Evolutionary conservation across 2,113 vertebrate species (phyloP), one percentile per base, ranked within the genome.

Genomic region (Campylorhamphus procurvoides): DNA sequence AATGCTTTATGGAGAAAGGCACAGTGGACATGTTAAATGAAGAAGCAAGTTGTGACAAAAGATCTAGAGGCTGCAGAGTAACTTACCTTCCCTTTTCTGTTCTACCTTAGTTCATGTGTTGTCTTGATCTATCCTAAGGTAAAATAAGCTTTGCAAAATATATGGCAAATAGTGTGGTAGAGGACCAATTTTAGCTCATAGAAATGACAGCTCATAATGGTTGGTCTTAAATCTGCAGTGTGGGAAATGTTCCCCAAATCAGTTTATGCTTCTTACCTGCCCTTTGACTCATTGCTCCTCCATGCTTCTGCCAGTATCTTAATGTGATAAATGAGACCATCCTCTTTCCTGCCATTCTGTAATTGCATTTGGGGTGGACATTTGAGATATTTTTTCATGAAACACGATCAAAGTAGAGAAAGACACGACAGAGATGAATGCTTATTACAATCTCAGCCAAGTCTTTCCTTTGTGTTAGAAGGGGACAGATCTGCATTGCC

Each of bases 1-100:
- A 73, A 88, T 92, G 84, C 83, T 86, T 94, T 73, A n/a, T 49
- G 93, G 85, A 78, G 93, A 88, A 96, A 91, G 71, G 80, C 84
- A 94, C 67, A 69, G 76, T n/a, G 77, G 82, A 92, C 83, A 67
- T 73, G 72, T 90, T 92, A 86, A 94, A 77, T 31, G 75, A 64
- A 74, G 82, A 78, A 91, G 68, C 52, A 93, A 75, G 72, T 94
- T 84, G 56, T 91, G 67, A 50, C 24, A 47, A 79, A 37, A 74
- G 50, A 49, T 87, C 46, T 47, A 35, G 49, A 15, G 40, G 56
- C 42, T 84, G 35, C 33, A 71, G 49, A 84, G 15, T 28, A 74
- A 29, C 24, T 58, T 50, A 91, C 56, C 8, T 74, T 46, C 16
- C 8, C 20, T 40, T 12, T 59, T 53, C 3, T 27, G 6, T 52